Evolutionary conservation across 37 sponge, comb jelly and placozoan species (phyloP).

Genomic region (Chondrosia reniformis): DNA sequence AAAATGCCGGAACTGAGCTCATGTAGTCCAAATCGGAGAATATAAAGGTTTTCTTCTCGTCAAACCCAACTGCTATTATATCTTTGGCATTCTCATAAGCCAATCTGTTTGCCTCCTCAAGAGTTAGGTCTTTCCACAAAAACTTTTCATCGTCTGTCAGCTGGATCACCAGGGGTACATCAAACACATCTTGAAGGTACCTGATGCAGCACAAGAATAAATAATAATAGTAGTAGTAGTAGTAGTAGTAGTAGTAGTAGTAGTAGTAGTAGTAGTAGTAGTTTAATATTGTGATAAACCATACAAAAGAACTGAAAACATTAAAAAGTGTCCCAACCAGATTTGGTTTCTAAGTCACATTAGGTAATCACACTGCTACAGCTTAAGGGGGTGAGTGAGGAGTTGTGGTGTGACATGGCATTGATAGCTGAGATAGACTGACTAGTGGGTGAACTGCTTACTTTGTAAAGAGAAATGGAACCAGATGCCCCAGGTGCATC

Average conservation of each 20-base stretch:
- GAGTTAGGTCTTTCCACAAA: conserved; percentile 90
- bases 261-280: too few relatives aligned
- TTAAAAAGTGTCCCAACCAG: too few relatives aligned
- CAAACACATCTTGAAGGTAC: conserved; percentile 98
- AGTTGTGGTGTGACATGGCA: too few relatives aligned
- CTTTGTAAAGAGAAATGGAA: conserved; percentile 99
- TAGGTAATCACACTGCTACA: too few relatives aligned
- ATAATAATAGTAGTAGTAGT: too few relatives aligned
- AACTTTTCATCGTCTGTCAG: conserved; percentile 99
- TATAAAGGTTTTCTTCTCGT: conserved; percentile 94
- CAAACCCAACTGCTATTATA: conserved; percentile 98
- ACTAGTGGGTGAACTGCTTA: conserved; percentile 11
- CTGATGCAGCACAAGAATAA: too few relatives aligned
- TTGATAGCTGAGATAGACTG: too few relatives aligned
- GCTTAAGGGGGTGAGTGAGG: too few relatives aligned
- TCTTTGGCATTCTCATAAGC: conserved; percentile 97
- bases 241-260: too few relatives aligned
- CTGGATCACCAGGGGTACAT: conserved; percentile 97
- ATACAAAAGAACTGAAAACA: too few relatives aligned
- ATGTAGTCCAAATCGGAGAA: conserved; percentile 97
- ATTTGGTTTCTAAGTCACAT: too few relatives aligned
- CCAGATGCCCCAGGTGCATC: conserved; percentile 97
- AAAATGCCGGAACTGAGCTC: conserved; percentile 62
- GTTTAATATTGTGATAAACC: too few relatives aligned
- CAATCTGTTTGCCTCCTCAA: conserved; percentile 89